Percentiles rank a stretch among this genome's conserved stretches.
These are phyloP conservation scores for Synergus umbraculus DNA, from an alignment of 2,888 invertebrate genomes.

Conservation along the genomic window DNA sequence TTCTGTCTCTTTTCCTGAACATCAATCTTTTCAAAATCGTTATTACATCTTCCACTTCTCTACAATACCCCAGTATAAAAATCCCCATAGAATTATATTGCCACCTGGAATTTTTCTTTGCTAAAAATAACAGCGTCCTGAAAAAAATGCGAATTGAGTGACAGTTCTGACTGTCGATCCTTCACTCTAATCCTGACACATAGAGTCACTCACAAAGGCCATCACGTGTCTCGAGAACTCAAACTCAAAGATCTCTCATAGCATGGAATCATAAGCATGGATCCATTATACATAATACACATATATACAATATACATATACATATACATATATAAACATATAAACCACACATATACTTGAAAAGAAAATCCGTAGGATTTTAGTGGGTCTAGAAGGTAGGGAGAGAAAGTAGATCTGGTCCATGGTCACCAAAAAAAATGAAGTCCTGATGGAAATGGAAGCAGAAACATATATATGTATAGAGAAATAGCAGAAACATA, in stretches of 20 bases:
- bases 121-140: not conserved
- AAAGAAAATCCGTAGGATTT: not conserved
- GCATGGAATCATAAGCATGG: not conserved
- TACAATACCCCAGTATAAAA: not conserved
- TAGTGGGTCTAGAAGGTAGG: not conserved
- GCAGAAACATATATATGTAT: not conserved
- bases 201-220: constrained; percentile 15
- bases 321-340: not conserved
- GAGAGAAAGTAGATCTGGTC: not conserved
- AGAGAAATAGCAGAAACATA: too few species aligned
- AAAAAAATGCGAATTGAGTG: constrained; percentile 14
- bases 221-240: constrained; percentile 2
- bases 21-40: not conserved
- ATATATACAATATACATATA: not conserved
- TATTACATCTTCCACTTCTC: not conserved
- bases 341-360: not conserved
- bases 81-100: not conserved
- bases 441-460: not conserved
- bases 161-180: constrained; percentile 27
- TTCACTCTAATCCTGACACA: constrained; percentile 13
- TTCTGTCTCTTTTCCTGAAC: not conserved
- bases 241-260: not conserved
- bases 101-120: constrained; percentile 17
- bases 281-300: not conserved
- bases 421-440: constrained; percentile 8